Percentiles rank a stretch among this genome's conserved stretches.
Conservation (phyloP, 64 coral and sea anemone genomes). For the Dendrophyllia cribrosa region DNA sequence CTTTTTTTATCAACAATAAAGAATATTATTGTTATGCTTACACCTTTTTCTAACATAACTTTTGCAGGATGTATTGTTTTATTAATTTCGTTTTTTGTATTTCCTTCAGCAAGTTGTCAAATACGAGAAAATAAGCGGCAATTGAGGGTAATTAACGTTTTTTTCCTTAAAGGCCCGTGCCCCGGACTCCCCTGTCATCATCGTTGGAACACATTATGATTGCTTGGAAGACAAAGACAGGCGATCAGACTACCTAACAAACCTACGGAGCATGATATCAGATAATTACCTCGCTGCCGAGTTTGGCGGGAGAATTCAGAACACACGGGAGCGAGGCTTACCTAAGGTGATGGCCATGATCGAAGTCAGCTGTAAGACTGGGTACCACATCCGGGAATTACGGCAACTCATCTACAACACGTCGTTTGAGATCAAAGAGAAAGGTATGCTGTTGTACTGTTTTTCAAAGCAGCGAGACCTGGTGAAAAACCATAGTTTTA, state of each 20-base stretch:
- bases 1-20: too few species aligned
- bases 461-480: too few species aligned
- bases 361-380: slow-evolving; percentile 93
- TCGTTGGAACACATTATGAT: slow-evolving; percentile 95
- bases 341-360: slow-evolving; percentile 91
- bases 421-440: slow-evolving; percentile 92
- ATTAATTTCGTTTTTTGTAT: too few species aligned
- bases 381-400: slow-evolving; percentile 82
- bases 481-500: too few species aligned
- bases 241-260: slow-evolving; percentile 61
- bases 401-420: slow-evolving; percentile 95
- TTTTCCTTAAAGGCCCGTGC: slow-evolving; percentile 79
- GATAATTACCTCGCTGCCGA: slow-evolving; percentile 89
- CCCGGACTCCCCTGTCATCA: slow-evolving; percentile 88
- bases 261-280: slow-evolving; percentile 80
- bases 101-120: too few species aligned
- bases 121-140: too few species aligned
- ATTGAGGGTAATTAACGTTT: not conserved
- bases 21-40: too few species aligned
- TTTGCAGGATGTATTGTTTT: too few species aligned
- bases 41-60: too few species aligned
- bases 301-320: slow-evolving; percentile 72
- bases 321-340: slow-evolving; percentile 88
- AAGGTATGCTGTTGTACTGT: slow-evolving; percentile 50
- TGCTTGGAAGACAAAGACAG: slow-evolving; percentile 72